phyloP scores from a whole-genome alignment of 2,113 vertebrate species.

The Mugil cephalus region DNA sequence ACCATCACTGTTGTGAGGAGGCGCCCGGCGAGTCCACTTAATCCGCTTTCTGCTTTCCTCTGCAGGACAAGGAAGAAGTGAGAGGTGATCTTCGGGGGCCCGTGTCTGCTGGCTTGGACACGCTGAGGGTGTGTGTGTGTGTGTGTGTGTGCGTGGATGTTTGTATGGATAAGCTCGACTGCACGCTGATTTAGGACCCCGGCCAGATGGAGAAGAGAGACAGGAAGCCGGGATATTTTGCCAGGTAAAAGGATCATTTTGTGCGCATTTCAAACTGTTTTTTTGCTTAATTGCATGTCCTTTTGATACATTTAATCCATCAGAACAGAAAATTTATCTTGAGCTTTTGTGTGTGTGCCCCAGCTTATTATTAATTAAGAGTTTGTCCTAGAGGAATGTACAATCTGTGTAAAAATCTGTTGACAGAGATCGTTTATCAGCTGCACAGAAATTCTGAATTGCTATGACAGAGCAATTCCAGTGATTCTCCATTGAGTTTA shows the following conservation, averaged over 20 bases:
- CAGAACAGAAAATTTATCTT: no score
- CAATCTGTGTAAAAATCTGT: no score
- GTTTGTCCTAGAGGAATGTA: no score
- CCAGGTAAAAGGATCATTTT: slow-evolving; percentile 67
- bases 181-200: slow-evolving; percentile 54
- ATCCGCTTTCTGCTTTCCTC: slow-evolving; percentile 19
- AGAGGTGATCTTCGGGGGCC: slow-evolving; percentile 39
- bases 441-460: no score
- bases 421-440: no score
- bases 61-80: slow-evolving; percentile 57
- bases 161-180: slow-evolving; percentile 51
- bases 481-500: no score
- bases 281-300: no score
- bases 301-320: neutral
- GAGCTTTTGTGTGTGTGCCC: no score
- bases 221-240: slow-evolving; percentile 82
- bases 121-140: slow-evolving; percentile 10
- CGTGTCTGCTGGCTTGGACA: slow-evolving; percentile 43
- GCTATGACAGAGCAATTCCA: no score
- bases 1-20: slow-evolving; percentile 42
- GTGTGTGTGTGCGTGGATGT: slow-evolving; percentile 20
- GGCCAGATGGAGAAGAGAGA: slow-evolving; percentile 82
- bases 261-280: neutral
- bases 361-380: no score
- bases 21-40: slow-evolving; percentile 25